Evolutionary conservation across 2,113 vertebrate genomes (phyloP).

Genomic region (Eretmochelys imbricata): DNA sequence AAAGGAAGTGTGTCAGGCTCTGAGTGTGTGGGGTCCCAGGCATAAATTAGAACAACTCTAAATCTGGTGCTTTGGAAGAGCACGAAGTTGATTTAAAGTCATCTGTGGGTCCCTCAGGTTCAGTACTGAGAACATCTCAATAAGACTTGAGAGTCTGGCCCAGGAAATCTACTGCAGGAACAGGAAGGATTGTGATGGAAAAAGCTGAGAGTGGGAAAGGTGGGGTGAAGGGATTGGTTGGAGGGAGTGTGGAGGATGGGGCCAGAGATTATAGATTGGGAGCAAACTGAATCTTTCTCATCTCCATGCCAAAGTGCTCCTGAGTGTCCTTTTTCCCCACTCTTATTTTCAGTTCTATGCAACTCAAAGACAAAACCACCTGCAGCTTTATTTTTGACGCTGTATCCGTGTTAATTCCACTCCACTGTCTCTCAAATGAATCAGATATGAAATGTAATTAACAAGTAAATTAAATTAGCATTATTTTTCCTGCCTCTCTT

Average conservation of each 20-base stretch:
- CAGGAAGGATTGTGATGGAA: not conserved
- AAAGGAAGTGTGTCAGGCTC: conserved; percentile 40
- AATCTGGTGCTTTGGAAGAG: not conserved
- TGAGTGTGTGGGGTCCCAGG: not conserved
- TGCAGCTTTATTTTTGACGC: conserved; percentile 71
- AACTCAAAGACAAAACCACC: conserved; percentile 56
- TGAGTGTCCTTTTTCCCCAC: conserved; percentile 63
- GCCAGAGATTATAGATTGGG: conserved; percentile 48
- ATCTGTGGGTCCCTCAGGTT: not conserved
- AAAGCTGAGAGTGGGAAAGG: conserved; percentile 11
- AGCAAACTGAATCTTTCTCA: conserved; percentile 65
- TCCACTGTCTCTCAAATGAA: conserved; percentile 65
- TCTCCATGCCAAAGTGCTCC: conserved; percentile 53
- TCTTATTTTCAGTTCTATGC: conserved; percentile 52
- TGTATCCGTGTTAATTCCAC: conserved; percentile 47
- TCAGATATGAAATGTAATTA: conserved; percentile 73
- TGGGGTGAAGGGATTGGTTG: rapidly evolving
- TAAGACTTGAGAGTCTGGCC: not conserved
- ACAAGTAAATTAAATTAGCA: conserved; percentile 72
- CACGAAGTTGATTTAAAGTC: not conserved
- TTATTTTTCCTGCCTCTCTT: conserved; percentile 61
- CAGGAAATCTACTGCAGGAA: not conserved
- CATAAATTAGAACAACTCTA: not conserved
- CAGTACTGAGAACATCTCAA: not conserved
- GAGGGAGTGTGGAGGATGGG: conserved; percentile 30